Conservation (phyloP, 1,140 invertebrate species). For the Ericerus pela region DNA sequence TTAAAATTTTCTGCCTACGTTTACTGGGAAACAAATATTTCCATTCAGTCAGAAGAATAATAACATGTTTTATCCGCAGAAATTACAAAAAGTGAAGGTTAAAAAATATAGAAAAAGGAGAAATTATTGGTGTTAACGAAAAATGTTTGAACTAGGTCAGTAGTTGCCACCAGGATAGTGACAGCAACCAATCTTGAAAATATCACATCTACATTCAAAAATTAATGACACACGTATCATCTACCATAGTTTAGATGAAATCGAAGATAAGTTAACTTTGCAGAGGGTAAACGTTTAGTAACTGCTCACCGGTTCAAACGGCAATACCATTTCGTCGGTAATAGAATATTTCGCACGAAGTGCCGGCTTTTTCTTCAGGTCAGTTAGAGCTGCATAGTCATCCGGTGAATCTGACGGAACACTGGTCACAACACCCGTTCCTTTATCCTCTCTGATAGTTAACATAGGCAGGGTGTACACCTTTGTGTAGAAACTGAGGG, state of each 20-base stretch:
- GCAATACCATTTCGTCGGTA: slow-evolving; percentile 82
- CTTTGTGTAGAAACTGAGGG: slow-evolving; percentile 60
- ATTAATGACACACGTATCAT: not conserved
- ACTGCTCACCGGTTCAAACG: slow-evolving; percentile 61
- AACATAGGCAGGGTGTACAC: slow-evolving; percentile 96
- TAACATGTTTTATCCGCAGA: no score
- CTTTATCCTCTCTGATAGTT: slow-evolving; percentile 94
- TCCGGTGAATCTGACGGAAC: slow-evolving; percentile 98
- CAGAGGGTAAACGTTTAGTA: no score
- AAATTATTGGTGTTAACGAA: no score
- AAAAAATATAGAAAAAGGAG: no score
- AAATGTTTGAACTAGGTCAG: no score
- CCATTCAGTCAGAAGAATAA: no score
- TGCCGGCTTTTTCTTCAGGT: slow-evolving; percentile 88
- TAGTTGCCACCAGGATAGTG: no score
- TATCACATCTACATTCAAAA: not conserved
- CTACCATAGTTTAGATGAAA: not conserved
- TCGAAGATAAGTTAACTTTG: not conserved
- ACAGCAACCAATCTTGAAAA: not conserved
- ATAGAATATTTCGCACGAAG: slow-evolving; percentile 89
- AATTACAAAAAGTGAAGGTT: no score
- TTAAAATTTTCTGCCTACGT: no score
- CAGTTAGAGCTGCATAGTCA: slow-evolving; percentile 87
- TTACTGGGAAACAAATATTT: no score
- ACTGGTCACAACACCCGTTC: slow-evolving; percentile 94